Evolutionary conservation across 2,797 vertebrate species (phyloP).

Genomic region (Siniperca scherzeri): DNA sequence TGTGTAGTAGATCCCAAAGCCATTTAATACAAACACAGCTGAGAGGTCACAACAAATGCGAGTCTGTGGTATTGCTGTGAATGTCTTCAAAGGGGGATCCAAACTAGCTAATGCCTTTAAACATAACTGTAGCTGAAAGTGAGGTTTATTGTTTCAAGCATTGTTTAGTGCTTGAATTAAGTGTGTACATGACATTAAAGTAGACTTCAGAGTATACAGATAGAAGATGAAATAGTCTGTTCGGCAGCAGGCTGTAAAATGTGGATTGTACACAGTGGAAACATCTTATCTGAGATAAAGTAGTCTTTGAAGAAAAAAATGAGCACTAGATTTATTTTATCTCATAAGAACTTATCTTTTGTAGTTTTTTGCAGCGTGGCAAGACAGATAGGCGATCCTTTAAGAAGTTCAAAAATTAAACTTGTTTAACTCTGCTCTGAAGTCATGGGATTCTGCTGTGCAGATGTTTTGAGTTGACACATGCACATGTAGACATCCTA

Average conservation of each 20-base stretch:
- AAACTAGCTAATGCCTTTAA: neutral
- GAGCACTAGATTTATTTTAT: conserved; percentile 5
- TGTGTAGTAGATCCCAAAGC: neutral
- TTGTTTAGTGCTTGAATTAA: conserved; percentile 1
- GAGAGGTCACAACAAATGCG: neutral
- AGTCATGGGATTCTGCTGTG: neutral
- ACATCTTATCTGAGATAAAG: conserved; percentile 17
- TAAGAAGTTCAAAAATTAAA: neutral
- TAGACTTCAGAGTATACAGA: conserved; percentile 20
- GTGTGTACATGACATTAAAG: neutral
- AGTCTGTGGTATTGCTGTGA: conserved; percentile 1
- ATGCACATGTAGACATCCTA: neutral
- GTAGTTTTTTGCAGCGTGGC: neutral
- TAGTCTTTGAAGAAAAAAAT: conserved; percentile 7
- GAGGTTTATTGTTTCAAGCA: no score
- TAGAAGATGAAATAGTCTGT: neutral
- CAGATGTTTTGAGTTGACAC: neutral
- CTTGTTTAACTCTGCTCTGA: neutral
- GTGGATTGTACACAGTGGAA: conserved; percentile 10
- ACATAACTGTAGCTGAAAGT: neutral
- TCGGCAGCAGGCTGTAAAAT: conserved; percentile 31
- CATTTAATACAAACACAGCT: neutral
- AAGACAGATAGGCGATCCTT: neutral
- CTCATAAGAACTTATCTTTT: neutral
- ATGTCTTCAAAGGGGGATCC: conserved; percentile 11